Evolutionary conservation across 92 coral and sea anemone species (phyloP).

Genomic region (Epizoanthus ramosus): DNA sequence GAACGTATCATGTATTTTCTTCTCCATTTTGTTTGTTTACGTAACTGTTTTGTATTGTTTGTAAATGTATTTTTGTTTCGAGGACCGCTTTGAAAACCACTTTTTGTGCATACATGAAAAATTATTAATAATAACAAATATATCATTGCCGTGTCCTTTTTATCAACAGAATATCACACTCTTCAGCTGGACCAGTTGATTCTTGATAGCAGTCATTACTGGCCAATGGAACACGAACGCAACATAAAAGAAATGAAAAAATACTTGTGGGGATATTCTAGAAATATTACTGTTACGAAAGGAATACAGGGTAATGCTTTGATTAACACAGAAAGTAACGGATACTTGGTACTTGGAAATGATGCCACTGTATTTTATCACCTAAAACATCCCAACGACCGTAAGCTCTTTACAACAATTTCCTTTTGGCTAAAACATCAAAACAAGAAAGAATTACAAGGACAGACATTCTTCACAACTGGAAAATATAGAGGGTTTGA

Average conservation of each 20-base stretch:
- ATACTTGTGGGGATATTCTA: slow-evolving; percentile 33
- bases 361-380: neutral
- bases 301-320: slow-evolving; percentile 18
- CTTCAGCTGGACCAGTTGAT: slow-evolving; percentile 21
- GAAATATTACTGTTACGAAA: neutral
- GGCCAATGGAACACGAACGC: slow-evolving; percentile 32
- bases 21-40: too few species aligned
- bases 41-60: too few species aligned
- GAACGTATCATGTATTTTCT: too few species aligned
- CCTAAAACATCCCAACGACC: neutral
- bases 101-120: too few species aligned
- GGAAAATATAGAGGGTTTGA: slow-evolving; percentile 10
- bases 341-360: neutral
- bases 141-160: neutral
- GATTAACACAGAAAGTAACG: neutral
- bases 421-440: slow-evolving; percentile 33
- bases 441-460: neutral
- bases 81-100: too few species aligned
- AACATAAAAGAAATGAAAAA: slow-evolving; percentile 11
- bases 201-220: slow-evolving; percentile 6
- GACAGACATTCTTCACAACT: slow-evolving; percentile 19
- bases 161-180: slow-evolving; percentile 7
- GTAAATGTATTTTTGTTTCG: too few species aligned
- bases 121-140: too few species aligned
- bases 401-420: neutral